Evolutionary conservation across 1,140 invertebrate genomes (phyloP), one percentile per base, ranked within the genome.

Genomic region (Pachyrhynchus sulphureomaculatus): DNA sequence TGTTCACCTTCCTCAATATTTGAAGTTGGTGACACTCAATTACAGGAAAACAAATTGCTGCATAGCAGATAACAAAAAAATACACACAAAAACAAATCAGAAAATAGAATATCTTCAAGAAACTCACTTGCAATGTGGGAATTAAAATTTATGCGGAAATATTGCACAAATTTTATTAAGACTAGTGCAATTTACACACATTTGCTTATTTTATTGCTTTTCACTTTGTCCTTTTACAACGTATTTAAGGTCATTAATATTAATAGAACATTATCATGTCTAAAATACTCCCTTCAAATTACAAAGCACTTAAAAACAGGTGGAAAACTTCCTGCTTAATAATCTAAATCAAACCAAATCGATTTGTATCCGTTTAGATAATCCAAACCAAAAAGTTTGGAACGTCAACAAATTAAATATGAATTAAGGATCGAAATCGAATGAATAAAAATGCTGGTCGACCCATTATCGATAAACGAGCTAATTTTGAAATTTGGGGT

Each of bases 341-440:
- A 45, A 45, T 21, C 26, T 23, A 37, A 52, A 52, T 52, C 49
- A 52, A 39, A 37, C 33, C 17, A 8, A 23, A 55, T 41, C 52
- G 24, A 55, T 55, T 55, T 55, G 52, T 55, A 55, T 44, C 37
- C 52, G 34, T 44, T 24, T 42, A 29, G 39, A 41, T 55, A 29
- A 55, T 55, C 36, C 29, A 55, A 42, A 42, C 39, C 3, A 32
- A 42, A 55, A 55, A 55, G 21, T 55, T 55, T n/a, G 21, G 52
- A 15, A 55, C 52, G 52, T 55, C 39, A 44, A 29, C 52, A 42
- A 55, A 55, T 55, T 55, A 55, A 55, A 55, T 55, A 42, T 55
- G 37, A 55, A 55, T 55, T 55, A 55, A 23, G 39, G 52, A 55
- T 42, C 52, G 39, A 32, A 42, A 42, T 20, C 21, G 52, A 44